A percentile compares a stretch with the other conserved stretches of the same genome.
Conservation (phyloP, 1,140 invertebrate species). For the Mamestra configurata region DNA sequence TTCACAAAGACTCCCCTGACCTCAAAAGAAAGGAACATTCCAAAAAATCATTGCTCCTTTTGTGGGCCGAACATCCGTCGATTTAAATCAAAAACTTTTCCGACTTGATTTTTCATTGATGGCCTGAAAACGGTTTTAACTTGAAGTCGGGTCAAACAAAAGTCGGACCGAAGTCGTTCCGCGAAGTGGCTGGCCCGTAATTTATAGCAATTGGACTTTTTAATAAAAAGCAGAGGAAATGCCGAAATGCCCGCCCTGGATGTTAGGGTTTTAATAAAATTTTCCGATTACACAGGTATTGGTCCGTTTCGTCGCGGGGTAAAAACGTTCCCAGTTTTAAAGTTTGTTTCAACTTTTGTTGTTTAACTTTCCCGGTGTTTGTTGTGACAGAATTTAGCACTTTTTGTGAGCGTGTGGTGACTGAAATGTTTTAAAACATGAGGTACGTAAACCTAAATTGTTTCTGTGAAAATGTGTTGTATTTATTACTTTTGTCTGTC, state of each 20-base stretch:
- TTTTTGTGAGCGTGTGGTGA: constrained; percentile 1
- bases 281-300: constrained; percentile 32
- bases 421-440: not conserved
- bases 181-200: constrained; percentile 43
- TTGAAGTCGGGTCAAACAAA: constrained; percentile 45
- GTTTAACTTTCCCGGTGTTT: not conserved
- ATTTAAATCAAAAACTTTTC: constrained; percentile 48
- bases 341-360: constrained; percentile 39
- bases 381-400: constrained; percentile 4
- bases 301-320: not conserved
- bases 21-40: not conserved
- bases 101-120: constrained; percentile 46
- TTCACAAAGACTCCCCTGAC: constrained; percentile 4
- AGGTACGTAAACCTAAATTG: not conserved
- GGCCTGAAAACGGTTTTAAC: constrained; percentile 39
- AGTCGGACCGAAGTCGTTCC: constrained; percentile 33
- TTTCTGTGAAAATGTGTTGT: not conserved
- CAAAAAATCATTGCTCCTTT: constrained; percentile 12
- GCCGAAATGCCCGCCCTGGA: constrained; percentile 28
- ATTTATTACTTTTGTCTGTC: too few species aligned
- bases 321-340: not conserved
- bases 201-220: constrained; percentile 51
- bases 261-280: constrained; percentile 47
- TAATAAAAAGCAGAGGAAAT: constrained; percentile 48
- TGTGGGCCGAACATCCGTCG: constrained; percentile 30